Conservation (phyloP, 30 jellyfish, hydroid and myxozoan genomes). For the Clytia hemisphaerica region DNA sequence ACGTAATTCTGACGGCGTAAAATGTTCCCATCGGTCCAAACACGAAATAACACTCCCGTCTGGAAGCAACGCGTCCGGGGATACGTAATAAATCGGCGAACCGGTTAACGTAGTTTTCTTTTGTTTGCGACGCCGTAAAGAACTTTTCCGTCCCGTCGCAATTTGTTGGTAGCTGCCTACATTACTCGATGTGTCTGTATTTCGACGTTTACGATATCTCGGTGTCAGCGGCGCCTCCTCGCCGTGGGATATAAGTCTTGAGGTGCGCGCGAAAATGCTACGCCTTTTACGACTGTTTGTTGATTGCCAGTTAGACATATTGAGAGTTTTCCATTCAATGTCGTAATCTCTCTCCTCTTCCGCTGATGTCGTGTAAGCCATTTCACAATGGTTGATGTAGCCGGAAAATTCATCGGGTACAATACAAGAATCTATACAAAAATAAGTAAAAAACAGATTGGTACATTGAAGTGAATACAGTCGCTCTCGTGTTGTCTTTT, state of each 20-base stretch:
- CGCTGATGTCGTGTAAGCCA: background rate
- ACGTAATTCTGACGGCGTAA: constrained; percentile 7
- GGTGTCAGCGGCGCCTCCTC: too few species aligned
- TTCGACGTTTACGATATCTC: too few species aligned
- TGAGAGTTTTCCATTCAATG: background rate
- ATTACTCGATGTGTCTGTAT: background rate
- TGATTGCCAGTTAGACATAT: too few species aligned
- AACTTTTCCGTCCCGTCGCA: background rate
- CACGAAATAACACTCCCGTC: constrained; percentile 7
- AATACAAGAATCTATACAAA: constrained; percentile 2
- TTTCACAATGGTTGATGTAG: constrained; percentile 9
- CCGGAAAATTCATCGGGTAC: background rate
- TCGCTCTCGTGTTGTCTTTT: too few species aligned
- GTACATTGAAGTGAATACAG: too few species aligned
- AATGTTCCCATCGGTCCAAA: constrained; percentile 15
- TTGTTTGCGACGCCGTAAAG: background rate
- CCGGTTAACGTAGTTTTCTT: background rate
- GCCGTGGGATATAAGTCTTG: too few species aligned
- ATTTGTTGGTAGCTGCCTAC: background rate
- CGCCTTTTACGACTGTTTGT: too few species aligned
- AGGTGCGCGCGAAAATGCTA: too few species aligned
- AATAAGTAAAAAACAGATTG: background rate
- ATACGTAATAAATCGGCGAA: constrained; percentile 3
- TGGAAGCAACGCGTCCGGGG: background rate
- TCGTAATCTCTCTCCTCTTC: constrained; percentile 6